Evolutionary conservation across 2,797 vertebrate species (phyloP).

Genomic region (Ctenosaura bakeri): DNA sequence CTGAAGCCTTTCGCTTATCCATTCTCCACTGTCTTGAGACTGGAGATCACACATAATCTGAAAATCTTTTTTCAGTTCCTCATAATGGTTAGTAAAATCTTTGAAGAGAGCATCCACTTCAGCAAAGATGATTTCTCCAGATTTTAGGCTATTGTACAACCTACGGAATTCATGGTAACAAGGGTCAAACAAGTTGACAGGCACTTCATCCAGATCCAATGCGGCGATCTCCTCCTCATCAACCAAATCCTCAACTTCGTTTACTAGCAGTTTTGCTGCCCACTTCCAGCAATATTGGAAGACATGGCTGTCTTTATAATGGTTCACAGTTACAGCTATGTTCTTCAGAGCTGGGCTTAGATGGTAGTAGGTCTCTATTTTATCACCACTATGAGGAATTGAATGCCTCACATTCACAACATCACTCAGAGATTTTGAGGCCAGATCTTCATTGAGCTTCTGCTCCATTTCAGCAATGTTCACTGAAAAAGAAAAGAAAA

Average conservation of each 20-base stretch:
- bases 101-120: slow-evolving; percentile 83
- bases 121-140: slow-evolving; percentile 84
- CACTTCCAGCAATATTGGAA: slow-evolving; percentile 87
- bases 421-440: slow-evolving; percentile 64
- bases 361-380: slow-evolving; percentile 78
- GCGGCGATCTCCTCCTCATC: accelerated
- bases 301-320: slow-evolving; percentile 82
- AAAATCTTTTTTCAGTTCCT: slow-evolving; percentile 81
- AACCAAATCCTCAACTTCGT: accelerated
- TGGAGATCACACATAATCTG: slow-evolving; percentile 78
- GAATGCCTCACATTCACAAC: slow-evolving; percentile 78
- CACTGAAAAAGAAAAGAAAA: slow-evolving; percentile 75
- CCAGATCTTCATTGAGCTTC: slow-evolving; percentile 76
- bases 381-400: accelerated
- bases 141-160: slow-evolving; percentile 81
- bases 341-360: slow-evolving; percentile 76
- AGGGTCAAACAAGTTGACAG: slow-evolving; percentile 71
- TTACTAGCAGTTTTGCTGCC: slow-evolving; percentile 62
- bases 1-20: slow-evolving; percentile 83
- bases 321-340: slow-evolving; percentile 77
- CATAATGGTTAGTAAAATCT: slow-evolving; percentile 82
- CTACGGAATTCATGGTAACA: slow-evolving; percentile 75
- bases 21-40: slow-evolving; percentile 65
- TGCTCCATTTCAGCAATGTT: slow-evolving; percentile 73
- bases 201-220: slow-evolving; percentile 57